phyloP scores from a whole-genome alignment of 2,888 invertebrate genomes.

The Oligia strigilis region DNA sequence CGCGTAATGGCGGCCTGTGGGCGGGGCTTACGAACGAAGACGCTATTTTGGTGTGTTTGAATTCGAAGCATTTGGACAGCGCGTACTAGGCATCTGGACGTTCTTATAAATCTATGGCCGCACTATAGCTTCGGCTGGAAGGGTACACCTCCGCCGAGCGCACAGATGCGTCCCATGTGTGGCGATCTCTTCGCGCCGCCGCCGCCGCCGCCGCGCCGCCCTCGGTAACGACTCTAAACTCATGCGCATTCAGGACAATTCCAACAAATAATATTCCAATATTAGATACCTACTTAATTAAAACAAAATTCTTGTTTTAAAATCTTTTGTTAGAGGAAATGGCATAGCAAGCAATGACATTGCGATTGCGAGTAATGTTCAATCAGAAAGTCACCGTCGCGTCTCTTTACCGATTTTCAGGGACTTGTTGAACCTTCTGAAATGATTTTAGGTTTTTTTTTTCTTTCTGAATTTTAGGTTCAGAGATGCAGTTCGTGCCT shows the following conservation, averaged over 20 bases:
- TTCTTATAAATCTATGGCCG: too few species aligned
- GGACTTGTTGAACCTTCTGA: neutral
- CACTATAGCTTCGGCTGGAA: conserved; percentile 78
- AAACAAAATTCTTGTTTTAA: neutral
- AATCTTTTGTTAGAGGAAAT: conserved; percentile 14
- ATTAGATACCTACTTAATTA: neutral
- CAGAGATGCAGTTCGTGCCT: neutral
- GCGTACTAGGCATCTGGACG: too few species aligned
- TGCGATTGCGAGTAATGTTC: neutral
- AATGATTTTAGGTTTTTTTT: neutral
- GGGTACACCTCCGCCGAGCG: conserved; percentile 85
- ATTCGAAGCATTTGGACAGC: too few species aligned
- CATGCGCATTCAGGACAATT: conserved; percentile 60
- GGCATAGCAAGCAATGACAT: neutral
- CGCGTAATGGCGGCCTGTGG: too few species aligned
- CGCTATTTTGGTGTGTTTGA: too few species aligned
- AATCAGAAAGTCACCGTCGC: neutral
- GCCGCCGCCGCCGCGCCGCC: conserved; percentile 73
- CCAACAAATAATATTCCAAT: conserved; percentile 31
- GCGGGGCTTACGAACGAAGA: too few species aligned
- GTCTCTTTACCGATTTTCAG: neutral
- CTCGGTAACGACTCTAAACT: conserved; percentile 61
- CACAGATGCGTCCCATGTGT: conserved; percentile 90
- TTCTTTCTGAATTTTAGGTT: neutral
- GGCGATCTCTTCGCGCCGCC: conserved; percentile 81